Percentiles rank a stretch among this genome's conserved stretches.
phyloP scores from a whole-genome alignment of 2,888 invertebrate species.

The Drosophila niveifrons region DNA sequence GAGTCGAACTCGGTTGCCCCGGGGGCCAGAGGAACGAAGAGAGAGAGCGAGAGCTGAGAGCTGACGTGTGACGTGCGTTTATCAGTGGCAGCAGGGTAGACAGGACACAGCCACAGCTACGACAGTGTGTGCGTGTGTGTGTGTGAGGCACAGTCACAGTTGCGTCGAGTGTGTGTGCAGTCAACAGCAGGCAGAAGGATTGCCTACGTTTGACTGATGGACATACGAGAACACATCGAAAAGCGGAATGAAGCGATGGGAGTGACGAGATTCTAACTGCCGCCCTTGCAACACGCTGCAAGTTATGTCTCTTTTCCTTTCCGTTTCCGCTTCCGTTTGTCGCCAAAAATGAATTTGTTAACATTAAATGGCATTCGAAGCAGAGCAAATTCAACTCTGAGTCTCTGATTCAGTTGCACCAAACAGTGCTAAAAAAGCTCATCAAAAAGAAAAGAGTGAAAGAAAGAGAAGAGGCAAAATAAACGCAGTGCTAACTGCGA shows the following conservation, averaged over 20 bases:
- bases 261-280: slow-evolving; percentile 3
- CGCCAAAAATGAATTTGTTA: slow-evolving; percentile 73
- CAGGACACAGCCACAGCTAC: slow-evolving; percentile 24
- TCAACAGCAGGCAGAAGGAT: slow-evolving; percentile 1
- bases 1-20: not conserved
- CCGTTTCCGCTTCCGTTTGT: slow-evolving; percentile 63
- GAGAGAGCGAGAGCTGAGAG: slow-evolving; percentile 5
- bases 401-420: not conserved
- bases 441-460: no score
- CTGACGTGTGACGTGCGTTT: slow-evolving; percentile 79
- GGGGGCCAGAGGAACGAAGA: not conserved
- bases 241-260: not conserved
- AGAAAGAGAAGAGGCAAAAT: no score
- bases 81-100: slow-evolving; percentile 68
- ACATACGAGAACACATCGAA: slow-evolving; percentile 9
- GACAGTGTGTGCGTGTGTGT: not conserved
- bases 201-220: slow-evolving; percentile 55
- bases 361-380: slow-evolving; percentile 67
- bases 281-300: slow-evolving; percentile 3
- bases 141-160: not conserved
- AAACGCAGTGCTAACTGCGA: slow-evolving; percentile 1
- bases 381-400: not conserved
- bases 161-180: not conserved
- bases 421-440: no score
- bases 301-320: slow-evolving; percentile 1